Evolutionary conservation across 2,113 vertebrate species (phyloP).

Genomic region (Nyctibius bracteatus): DNA sequence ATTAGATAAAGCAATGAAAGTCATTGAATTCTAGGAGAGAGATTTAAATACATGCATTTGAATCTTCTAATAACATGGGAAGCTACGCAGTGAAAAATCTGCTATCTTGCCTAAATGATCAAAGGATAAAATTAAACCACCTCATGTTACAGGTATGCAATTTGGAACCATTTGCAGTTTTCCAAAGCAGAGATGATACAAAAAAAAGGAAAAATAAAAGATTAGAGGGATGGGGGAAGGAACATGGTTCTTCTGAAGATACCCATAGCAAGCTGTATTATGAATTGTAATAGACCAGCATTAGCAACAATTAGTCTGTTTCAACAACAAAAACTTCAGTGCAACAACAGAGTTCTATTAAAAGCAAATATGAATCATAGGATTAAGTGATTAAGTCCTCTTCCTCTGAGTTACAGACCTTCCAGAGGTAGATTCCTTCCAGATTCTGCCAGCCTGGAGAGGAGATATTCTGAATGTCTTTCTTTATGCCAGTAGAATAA

Average conservation of each 20-base stretch:
- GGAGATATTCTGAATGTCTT: background rate
- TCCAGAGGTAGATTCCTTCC: background rate
- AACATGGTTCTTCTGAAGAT: background rate
- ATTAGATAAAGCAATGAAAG: background rate
- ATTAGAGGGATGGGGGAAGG: background rate
- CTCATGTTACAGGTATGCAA: background rate
- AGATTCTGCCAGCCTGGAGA: background rate
- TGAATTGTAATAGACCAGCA: background rate
- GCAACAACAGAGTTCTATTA: background rate
- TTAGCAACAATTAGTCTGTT: background rate
- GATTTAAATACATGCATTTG: background rate
- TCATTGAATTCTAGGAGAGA: background rate
- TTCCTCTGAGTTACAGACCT: background rate
- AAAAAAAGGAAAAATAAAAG: background rate
- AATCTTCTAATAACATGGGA: background rate
- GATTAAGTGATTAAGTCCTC: background rate
- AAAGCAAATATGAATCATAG: background rate
- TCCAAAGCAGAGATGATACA: background rate
- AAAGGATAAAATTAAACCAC: conserved; percentile 8
- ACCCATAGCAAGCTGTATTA: background rate
- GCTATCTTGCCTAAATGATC: background rate
- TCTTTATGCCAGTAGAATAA: background rate
- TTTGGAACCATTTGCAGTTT: background rate
- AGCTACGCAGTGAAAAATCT: conserved; percentile 1
- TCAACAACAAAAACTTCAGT: background rate